Evolutionary conservation across 2,888 invertebrate species (phyloP), one percentile per base, ranked within the genome.

Genomic region (Lymantria dispar): DNA sequence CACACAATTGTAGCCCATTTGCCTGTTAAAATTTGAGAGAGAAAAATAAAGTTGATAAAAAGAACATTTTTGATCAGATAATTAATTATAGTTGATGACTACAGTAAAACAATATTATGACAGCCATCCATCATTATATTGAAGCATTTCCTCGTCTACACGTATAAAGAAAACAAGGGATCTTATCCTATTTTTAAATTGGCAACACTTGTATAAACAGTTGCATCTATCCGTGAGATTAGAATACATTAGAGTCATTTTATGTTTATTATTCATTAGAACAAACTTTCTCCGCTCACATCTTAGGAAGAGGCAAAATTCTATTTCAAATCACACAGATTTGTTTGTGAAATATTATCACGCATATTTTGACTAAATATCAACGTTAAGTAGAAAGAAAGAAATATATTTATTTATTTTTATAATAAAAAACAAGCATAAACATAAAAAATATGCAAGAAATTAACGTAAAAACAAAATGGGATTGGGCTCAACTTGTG

Each of bases 271-370:
- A 66, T 60, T 49, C 66, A 58, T 65, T 50, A 65, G 48, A 59
- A 61, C 62, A 50, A 61, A 68, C 66, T 66, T 66, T 66, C 66
- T 60, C 53, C 30, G 45, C 42, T 51, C 56, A 52, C 50, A 42
- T 54, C 33, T 48, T 40, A 39, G 22, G 22, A 31, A 11, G 41
- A 22, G 48, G 46, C 40, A 47, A 56, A 50, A 47, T 41, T 54
- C 44, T 37, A 33, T 48, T 40, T 47, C 42, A 54, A 51, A 50
- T 39, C 13, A 36, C 31, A 44, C 45, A 22, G 10, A 48, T 52
- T 45, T 43, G 50, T 46, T 30, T 30, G 43, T 13, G 7, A 46
- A 43, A 15, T 11, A 33, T 33, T 11, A 33, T 33, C 8, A 33
- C 33, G 33, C 33, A 33, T 33, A 10, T 10, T 10, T 33, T 10